Evolutionary conservation across 2,888 invertebrate species (phyloP).

Genomic region (Cremastinae sp.): DNA sequence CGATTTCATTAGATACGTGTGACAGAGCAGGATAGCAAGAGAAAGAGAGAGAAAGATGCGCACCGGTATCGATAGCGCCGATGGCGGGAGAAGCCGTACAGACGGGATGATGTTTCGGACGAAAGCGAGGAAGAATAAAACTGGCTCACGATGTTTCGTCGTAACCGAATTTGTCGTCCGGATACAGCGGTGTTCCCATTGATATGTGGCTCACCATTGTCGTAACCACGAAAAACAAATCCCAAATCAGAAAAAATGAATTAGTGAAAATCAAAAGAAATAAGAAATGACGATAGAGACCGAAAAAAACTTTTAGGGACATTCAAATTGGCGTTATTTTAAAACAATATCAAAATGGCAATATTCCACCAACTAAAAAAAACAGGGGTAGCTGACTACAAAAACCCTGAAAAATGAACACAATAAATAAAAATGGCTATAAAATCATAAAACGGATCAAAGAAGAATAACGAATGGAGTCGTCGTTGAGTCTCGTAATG

Average conservation of each 20-base stretch:
- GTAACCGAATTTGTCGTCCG: constrained; percentile 71
- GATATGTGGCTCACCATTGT: constrained; percentile 78
- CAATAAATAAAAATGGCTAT: no score
- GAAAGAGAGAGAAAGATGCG: constrained; percentile 25
- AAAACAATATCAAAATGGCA: no score
- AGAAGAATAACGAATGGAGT: background rate
- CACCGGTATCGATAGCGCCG: constrained; percentile 52
- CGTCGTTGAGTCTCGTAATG: background rate
- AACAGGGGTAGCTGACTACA: no score
- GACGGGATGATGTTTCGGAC: constrained; percentile 34
- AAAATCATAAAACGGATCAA: no score
- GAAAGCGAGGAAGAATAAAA: constrained; percentile 49
- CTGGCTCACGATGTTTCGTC: constrained; percentile 28
- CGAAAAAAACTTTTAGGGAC: no score
- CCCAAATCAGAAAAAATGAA: constrained; percentile 22
- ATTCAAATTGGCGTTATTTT: no score
- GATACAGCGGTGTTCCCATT: constrained; percentile 77
- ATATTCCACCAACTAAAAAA: no score
- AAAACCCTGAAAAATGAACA: no score
- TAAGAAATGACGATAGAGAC: background rate
- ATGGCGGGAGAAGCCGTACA: background rate
- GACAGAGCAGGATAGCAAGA: background rate
- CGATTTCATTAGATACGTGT: constrained; percentile 31
- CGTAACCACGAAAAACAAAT: constrained; percentile 69
- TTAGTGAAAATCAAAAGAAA: background rate